Conservation (phyloP, 2,888 invertebrate genomes). For the Acronicta psi region DNA sequence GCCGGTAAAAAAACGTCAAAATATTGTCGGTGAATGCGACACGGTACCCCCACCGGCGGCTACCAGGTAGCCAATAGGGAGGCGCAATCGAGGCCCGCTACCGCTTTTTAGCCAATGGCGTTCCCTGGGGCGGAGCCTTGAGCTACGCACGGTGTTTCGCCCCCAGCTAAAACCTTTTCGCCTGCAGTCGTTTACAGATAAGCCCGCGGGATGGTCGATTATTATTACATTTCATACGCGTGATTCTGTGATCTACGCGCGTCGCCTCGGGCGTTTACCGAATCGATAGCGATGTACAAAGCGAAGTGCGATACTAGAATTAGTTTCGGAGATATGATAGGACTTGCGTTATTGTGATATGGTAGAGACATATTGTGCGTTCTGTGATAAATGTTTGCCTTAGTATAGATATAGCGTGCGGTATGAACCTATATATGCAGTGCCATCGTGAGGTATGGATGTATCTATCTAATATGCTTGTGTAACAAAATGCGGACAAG, state of each 20-base stretch:
- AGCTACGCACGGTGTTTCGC: conserved; percentile 86
- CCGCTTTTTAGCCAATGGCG: conserved; percentile 83
- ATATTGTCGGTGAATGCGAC: conserved; percentile 79
- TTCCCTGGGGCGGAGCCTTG: conserved; percentile 85
- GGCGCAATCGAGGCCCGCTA: conserved; percentile 73
- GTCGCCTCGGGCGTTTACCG: conserved; percentile 77
- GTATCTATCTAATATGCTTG: conserved; percentile 59
- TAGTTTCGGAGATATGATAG: conserved; percentile 59
- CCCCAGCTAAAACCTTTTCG: conserved; percentile 88
- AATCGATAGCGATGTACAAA: conserved; percentile 82
- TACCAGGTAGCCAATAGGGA: conserved; percentile 81
- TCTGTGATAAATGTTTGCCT: conserved; percentile 87
- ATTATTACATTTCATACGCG: conserved; percentile 86
- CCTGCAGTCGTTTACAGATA: conserved; percentile 89
- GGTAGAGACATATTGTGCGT: conserved; percentile 66
- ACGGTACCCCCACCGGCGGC: conserved; percentile 76
- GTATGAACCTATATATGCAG: conserved; percentile 88
- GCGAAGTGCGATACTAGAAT: conserved; percentile 67
- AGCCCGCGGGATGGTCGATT: conserved; percentile 88
- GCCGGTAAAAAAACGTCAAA: conserved; percentile 85
- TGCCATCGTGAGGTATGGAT: conserved; percentile 88
- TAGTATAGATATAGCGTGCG: conserved; percentile 79
- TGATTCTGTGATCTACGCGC: conserved; percentile 82
- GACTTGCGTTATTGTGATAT: conserved; percentile 74
- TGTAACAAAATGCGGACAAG: conserved; percentile 19